These are phyloP conservation scores for Drosophila eohydei DNA, from an alignment of 2,888 invertebrate species.

Conservation along the genomic window DNA sequence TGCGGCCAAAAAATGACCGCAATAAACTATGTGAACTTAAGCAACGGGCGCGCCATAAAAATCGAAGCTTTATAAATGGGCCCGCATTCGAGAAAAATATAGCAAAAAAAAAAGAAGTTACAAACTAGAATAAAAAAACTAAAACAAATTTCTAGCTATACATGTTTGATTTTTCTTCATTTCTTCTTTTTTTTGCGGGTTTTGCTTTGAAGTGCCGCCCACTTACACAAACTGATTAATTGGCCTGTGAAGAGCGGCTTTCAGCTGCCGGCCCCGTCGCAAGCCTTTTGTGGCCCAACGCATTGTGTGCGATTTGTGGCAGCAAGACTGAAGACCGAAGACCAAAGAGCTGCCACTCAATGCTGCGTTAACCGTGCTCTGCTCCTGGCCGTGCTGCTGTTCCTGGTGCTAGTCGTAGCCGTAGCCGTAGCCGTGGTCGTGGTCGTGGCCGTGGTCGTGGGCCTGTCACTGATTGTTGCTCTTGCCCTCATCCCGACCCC, in stretches of 20 bases:
- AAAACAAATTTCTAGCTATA: conserved; percentile 25
- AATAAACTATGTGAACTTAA: conserved; percentile 64
- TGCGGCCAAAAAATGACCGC: conserved; percentile 52
- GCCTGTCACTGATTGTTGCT: conserved; percentile 46
- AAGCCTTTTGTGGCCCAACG: conserved; percentile 41
- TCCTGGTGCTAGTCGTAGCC: background rate
- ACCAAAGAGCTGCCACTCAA: conserved; percentile 23
- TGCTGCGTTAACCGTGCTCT: conserved; percentile 6
- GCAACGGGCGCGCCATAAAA: conserved; percentile 59
- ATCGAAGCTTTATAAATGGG: conserved; percentile 74
- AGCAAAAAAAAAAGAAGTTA: conserved; percentile 15
- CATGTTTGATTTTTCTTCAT: conserved; percentile 38
- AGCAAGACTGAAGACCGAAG: conserved; percentile 19
- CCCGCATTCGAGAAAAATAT: conserved; percentile 39
- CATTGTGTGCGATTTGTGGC: conserved; percentile 51
- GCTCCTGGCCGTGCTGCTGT: conserved; percentile 5
- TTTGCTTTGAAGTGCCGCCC: conserved; percentile 52
- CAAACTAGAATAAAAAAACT: conserved; percentile 9
- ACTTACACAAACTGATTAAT: conserved; percentile 73
- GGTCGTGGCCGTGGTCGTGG: conserved; percentile 3
- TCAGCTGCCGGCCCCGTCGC: conserved; percentile 8
- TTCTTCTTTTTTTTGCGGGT: conserved; percentile 22
- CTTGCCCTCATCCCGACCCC: conserved; percentile 20
- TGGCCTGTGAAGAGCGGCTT: conserved; percentile 61
- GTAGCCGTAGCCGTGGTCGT: conserved; percentile 3